Conservation (phyloP, 2,888 invertebrate species). For the Rhamphomyia laevipes region DNA sequence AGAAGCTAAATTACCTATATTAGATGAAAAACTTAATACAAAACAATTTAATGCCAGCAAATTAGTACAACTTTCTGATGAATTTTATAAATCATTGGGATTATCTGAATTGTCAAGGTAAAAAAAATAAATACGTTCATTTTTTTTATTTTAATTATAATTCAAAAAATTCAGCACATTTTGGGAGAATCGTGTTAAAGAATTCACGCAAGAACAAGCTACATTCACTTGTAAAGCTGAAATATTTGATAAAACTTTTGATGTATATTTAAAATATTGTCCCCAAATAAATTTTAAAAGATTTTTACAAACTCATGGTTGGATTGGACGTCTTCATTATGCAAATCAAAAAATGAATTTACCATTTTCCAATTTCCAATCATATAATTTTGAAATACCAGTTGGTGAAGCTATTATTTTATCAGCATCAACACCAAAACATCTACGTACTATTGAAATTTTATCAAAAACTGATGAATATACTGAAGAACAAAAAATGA, state of each 20-base stretch:
- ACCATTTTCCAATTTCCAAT: slow-evolving; percentile 30
- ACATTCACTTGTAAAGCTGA: slow-evolving; percentile 22
- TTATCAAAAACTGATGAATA: not conserved
- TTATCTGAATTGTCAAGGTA: slow-evolving; percentile 22
- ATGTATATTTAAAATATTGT: slow-evolving; percentile 32
- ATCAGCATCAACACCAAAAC: slow-evolving; percentile 31
- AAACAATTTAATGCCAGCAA: slow-evolving; percentile 23
- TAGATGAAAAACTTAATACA: slow-evolving; percentile 23
- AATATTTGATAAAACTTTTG: slow-evolving; percentile 27
- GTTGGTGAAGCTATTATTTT: slow-evolving; percentile 32
- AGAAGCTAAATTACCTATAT: slow-evolving; percentile 26
- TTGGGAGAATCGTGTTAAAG: slow-evolving; percentile 25
- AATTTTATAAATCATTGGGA: slow-evolving; percentile 30
- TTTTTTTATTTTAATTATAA: not conserved
- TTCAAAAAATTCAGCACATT: slow-evolving; percentile 10
- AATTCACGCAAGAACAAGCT: slow-evolving; percentile 6
- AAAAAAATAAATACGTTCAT: not conserved
- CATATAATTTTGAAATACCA: slow-evolving; percentile 30
- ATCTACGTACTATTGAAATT: slow-evolving; percentile 26
- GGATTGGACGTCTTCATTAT: slow-evolving; percentile 29
- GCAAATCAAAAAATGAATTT: slow-evolving; percentile 27
- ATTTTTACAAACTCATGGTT: slow-evolving; percentile 31
- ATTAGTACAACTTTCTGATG: slow-evolving; percentile 26
- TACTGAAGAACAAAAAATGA: slow-evolving; percentile 10
- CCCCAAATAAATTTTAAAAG: slow-evolving; percentile 32